phyloP scores from a whole-genome alignment of 2,797 vertebrate genomes.

The Rhinichthys osculus region DNA sequence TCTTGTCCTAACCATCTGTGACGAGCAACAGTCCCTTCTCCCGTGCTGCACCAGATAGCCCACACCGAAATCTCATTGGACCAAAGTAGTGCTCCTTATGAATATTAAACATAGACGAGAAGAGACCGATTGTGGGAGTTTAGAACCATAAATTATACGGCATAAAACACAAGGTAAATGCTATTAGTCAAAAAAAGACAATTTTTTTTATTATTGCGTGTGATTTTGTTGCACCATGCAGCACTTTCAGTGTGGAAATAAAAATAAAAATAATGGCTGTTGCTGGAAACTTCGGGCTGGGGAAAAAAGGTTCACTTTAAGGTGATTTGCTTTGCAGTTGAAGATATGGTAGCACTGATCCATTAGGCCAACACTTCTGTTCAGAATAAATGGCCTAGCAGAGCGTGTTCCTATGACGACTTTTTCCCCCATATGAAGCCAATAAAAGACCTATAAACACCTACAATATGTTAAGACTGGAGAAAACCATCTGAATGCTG shows the following conservation, averaged over 20 bases:
- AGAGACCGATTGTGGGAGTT: not conserved
- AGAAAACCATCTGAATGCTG: slow-evolving; percentile 2
- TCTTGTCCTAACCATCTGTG: not conserved
- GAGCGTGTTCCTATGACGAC: not conserved
- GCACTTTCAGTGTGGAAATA: not conserved
- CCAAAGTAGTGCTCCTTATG: not conserved
- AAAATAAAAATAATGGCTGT: not conserved
- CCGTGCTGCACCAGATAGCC: not conserved
- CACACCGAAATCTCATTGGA: not conserved
- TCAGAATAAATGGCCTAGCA: slow-evolving; percentile 14
- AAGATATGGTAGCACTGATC: slow-evolving; percentile 4
- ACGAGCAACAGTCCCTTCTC: not conserved
- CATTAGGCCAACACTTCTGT: slow-evolving; percentile 6
- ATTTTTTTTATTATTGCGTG: not conserved
- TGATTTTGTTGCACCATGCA: not conserved
- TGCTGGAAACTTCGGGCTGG: not conserved
- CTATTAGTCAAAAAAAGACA: not conserved
- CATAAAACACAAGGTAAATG: not conserved
- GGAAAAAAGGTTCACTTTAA: not conserved
- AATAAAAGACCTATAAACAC: slow-evolving; percentile 29
- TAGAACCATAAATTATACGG: not conserved
- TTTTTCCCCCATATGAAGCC: not conserved
- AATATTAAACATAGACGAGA: not conserved
- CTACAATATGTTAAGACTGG: slow-evolving; percentile 18
- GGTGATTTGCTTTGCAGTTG: not conserved